Evolutionary conservation across 2,797 vertebrate genomes (phyloP), one percentile per base, ranked within the genome.

Genomic region (Anas acuta): DNA sequence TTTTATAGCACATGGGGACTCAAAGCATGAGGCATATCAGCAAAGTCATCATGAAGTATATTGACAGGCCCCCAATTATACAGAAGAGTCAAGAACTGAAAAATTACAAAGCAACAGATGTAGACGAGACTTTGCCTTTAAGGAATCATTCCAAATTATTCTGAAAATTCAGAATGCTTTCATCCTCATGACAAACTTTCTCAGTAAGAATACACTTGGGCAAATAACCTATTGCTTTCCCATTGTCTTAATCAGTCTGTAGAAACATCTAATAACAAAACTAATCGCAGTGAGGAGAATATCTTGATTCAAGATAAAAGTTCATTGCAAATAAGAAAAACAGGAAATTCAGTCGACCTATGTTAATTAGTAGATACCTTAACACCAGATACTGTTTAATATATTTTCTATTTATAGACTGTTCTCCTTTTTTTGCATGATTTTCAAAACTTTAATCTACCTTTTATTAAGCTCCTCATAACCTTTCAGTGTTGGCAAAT

Each of bases 331-430:
- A 90, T 47, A 80, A 87, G 47, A 3, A 4, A 89, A 89, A 87
- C 13, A 47, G 37, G 78, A 92, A 84, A 93, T 58, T 77, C 72
- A 90, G 74, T 61, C 72, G 71, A 87, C 16, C 54, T 70, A 7
- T 17, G 39, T 78, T 89, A 94, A 92, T 94, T 92, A 83, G 77
- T 80, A 75, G 33, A 85, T 80, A 26, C 58, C 78, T 56, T 66
- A 85, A 62, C n/a, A 72, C 19, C n/a, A 85, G 74, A 90, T 56
- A 89, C 21, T 77, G 33, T 74, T 92, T 43, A 92, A 92, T 94
- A 32, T 54, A 32, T 93, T 85, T 92, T 84, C 71, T 85, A 74
- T 83, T 95, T 95, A 90, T 77, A 91, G 73, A 61, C 32, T 10
- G 0, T 18, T 87, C n/a, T 64, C 41, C 70, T 74, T 78, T 79